Evolutionary conservation across 2,113 vertebrate species (phyloP), one percentile per base, ranked within the genome.

Genomic region (Saguinus midas): DNA sequence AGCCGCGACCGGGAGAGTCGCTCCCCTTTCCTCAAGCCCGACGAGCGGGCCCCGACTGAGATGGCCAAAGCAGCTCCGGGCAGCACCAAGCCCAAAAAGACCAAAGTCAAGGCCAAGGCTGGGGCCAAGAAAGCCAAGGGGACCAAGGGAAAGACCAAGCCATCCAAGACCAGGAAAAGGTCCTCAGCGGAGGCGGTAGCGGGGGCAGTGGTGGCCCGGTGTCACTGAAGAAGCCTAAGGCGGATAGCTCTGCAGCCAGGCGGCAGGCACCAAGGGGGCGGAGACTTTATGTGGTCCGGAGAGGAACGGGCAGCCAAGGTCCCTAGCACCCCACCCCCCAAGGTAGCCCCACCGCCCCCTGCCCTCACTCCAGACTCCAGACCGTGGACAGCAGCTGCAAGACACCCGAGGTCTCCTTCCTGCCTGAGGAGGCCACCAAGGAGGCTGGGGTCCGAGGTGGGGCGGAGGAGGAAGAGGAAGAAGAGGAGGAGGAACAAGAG

Each of bases 311-410:
- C 58, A 20, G 98, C 98, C 20, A 99, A 99, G 95, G 98, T 99
- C 1, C 99, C 99, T 0, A 96, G 96, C 80, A 97, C 97, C 14
- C 98, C 96, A 0, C 91, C 98, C 4, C 98, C 98, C 5, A 98
- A 98, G 91, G 95, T 97, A 87, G 94, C 27, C 81, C 97, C 98
- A 0, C 98, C 96, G 4, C 98, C 96, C 95, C 98, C 99, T 1
- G 99, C 99, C 5, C 99, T 99, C 20, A 99, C 99, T 0, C 99
- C 99, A 0, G 99, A 99, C 95, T 99, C 99, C 99, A 99, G 98
- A 99, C 99, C 0, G 99, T 99, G 40, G 99, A 99, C 97, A 99
- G 99, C 97, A 99, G 99, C 96, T 99, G 99, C 70, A 99, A 99
- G 98, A 99, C 99, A 0, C 99, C 99, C 0, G 99, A 99, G 27